phyloP scores from a whole-genome alignment of 1,140 invertebrate genomes.

The Papilio machaon region DNA sequence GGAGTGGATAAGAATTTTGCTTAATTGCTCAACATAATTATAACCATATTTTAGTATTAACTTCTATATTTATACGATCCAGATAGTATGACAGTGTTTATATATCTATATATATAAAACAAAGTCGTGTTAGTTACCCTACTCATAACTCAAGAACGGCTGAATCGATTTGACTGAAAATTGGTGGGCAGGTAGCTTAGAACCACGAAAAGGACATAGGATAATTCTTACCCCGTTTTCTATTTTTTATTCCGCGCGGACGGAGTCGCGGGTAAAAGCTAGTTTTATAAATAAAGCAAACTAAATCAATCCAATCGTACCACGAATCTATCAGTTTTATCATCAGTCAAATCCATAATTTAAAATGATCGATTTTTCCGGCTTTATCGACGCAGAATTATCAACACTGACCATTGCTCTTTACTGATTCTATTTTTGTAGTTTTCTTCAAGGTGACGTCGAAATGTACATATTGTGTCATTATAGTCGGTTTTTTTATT shows the following conservation, averaged over 20 bases:
- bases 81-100: not conserved
- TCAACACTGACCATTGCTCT: not conserved
- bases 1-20: not conserved
- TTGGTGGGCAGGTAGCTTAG: too few species aligned
- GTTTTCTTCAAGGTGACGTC: not conserved
- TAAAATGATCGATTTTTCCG: constrained; percentile 19
- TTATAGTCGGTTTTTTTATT: not conserved
- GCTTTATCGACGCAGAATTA: constrained; percentile 8
- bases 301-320: not conserved
- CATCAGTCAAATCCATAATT: not conserved
- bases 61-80: not conserved
- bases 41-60: not conserved
- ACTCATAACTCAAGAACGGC: too few species aligned
- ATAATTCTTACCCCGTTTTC: too few species aligned
- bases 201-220: too few species aligned
- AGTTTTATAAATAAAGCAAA: not conserved
- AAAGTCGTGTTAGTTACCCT: too few species aligned
- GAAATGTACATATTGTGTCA: not conserved
- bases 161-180: too few species aligned
- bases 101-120: too few species aligned
- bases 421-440: constrained; percentile 10
- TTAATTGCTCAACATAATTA: not conserved
- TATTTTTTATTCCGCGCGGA: too few species aligned
- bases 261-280: too few species aligned
- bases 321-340: constrained; percentile 12